Conservation (phyloP, 2,888 invertebrate genomes). For the Zootermopsis nevadensis region DNA sequence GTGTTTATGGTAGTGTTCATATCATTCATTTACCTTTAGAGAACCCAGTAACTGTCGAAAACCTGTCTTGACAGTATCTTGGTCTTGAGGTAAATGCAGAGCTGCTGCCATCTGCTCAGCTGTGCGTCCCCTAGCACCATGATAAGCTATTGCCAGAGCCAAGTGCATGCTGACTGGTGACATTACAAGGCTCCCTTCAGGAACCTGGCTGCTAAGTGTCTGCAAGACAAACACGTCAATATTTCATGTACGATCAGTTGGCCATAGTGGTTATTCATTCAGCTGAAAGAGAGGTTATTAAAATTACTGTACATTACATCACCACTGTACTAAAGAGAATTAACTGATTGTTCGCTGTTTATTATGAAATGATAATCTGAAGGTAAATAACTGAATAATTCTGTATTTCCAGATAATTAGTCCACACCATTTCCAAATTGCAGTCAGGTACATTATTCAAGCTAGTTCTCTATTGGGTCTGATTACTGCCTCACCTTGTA, state of each 20-base stretch:
- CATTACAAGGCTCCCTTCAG: slow-evolving; percentile 61
- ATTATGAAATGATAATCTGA: neutral
- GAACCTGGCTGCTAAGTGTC: slow-evolving; percentile 45
- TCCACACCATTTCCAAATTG: neutral
- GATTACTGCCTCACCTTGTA: neutral
- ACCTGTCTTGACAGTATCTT: slow-evolving; percentile 48
- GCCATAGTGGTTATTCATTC: too few species aligned
- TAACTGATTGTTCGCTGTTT: neutral
- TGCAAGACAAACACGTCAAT: neutral
- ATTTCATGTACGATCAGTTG: neutral
- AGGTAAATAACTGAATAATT: neutral
- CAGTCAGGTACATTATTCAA: neutral
- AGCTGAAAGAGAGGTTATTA: neutral
- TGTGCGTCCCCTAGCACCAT: slow-evolving; percentile 61
- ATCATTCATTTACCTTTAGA: slow-evolving; percentile 50
- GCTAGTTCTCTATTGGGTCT: too few species aligned
- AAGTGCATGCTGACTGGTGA: slow-evolving; percentile 63
- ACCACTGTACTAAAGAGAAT: neutral
- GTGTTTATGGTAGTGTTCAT: too few species aligned
- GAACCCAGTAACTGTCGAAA: slow-evolving; percentile 52
- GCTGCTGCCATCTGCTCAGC: slow-evolving; percentile 58
- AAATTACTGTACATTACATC: neutral
- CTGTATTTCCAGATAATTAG: neutral
- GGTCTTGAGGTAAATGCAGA: slow-evolving; percentile 56
- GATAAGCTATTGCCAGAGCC: slow-evolving; percentile 61